Conservation (phyloP, 2,113 vertebrate species). For the Laterallus jamaicensis region DNA sequence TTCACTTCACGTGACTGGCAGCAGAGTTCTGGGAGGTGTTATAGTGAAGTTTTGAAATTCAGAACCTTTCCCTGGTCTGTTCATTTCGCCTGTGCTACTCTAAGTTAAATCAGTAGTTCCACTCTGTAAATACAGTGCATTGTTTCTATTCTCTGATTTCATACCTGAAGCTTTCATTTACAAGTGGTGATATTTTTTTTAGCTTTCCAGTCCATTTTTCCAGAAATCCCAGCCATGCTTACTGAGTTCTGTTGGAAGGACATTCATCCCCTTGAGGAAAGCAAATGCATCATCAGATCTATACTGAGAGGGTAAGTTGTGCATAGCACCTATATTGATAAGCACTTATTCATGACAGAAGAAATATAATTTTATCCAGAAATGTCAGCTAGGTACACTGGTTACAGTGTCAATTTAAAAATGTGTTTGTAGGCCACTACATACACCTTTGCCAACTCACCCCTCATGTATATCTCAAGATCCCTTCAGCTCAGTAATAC, state of each 20-base stretch:
- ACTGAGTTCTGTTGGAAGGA: neutral
- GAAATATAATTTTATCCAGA: neutral
- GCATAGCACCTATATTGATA: neutral
- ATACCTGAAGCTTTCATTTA: neutral
- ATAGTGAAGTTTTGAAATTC: neutral
- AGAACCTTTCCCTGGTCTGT: neutral
- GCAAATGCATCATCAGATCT: neutral
- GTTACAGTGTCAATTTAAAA: neutral
- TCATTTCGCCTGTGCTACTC: too few relatives aligned
- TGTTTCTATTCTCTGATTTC: neutral
- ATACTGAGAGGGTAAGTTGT: neutral
- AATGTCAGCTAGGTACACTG: neutral
- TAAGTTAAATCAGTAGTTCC: too few relatives aligned
- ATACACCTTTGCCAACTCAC: neutral
- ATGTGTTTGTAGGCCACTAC: neutral
- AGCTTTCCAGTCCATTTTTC: neutral
- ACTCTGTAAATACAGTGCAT: neutral
- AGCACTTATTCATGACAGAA: neutral
- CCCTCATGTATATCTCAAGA: neutral
- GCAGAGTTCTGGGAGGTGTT: neutral
- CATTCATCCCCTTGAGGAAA: neutral
- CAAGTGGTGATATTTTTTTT: neutral
- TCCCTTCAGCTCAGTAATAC: neutral
- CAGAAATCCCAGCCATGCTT: neutral
- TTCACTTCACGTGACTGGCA: neutral